A percentile compares a stretch with the other conserved stretches of the same genome.
Conservation (phyloP, 2,888 invertebrate species). For the Cetonia aurata region DNA sequence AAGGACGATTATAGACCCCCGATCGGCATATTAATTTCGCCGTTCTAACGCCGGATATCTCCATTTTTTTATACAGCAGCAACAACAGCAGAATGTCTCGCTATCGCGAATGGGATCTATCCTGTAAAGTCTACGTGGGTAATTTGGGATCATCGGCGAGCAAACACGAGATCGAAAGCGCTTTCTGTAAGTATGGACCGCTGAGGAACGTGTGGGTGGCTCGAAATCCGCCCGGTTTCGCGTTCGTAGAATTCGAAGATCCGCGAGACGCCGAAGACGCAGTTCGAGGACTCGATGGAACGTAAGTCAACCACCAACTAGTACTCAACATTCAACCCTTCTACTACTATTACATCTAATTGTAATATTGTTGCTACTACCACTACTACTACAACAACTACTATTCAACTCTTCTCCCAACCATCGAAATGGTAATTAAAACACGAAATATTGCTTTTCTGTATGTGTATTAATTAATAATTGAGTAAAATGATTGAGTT, state of each 20-base stretch:
- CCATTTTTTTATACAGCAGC: neutral
- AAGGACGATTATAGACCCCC: neutral
- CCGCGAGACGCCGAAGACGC: constrained; percentile 90
- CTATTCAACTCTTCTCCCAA: constrained; percentile 44
- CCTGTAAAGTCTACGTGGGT: constrained; percentile 94
- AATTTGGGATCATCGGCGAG: constrained; percentile 92
- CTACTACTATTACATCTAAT: constrained; percentile 42
- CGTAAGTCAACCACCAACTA: constrained; percentile 69
- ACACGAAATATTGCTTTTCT: constrained; percentile 20
- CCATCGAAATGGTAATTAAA: constrained; percentile 43
- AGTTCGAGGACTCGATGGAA: constrained; percentile 85
- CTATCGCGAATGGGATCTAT: constrained; percentile 85
- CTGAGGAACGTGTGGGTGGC: constrained; percentile 95
- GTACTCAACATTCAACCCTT: constrained; percentile 44
- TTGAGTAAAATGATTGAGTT: neutral
- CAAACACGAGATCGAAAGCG: constrained; percentile 89
- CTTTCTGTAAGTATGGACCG: constrained; percentile 89
- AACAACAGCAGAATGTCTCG: constrained; percentile 74
- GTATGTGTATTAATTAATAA: neutral
- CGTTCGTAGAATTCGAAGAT: constrained; percentile 92
- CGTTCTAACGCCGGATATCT: neutral
- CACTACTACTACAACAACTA: constrained; percentile 33
- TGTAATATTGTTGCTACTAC: constrained; percentile 42
- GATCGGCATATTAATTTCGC: neutral
- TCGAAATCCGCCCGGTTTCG: constrained; percentile 92